Evolutionary conservation across 2,888 invertebrate genomes (phyloP), one percentile per base, ranked within the genome.

Genomic region (Diploptera punctata): DNA sequence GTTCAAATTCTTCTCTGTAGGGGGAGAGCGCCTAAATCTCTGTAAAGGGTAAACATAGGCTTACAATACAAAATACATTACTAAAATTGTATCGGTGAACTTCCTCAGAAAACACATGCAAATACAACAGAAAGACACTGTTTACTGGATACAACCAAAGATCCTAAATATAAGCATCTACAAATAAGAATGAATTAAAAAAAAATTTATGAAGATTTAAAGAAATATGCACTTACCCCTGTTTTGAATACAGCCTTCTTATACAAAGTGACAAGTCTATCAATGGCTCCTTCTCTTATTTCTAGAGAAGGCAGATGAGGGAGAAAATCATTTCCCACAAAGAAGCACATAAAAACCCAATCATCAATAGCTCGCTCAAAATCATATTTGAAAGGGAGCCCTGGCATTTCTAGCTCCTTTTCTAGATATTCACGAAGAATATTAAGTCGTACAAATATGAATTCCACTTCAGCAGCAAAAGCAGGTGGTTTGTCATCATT

Each of bases 311-410:
- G 99, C 76, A 99, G 86, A 86, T 99, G 99, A 0, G 99, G 99
- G 78, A 99, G 83, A 82, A 99, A 99, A 84, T 99, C 99, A 81
- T 99, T 99, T 62, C 99, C 99, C 68, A 99, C 98, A 84, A 99
- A 99, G 86, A 99, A 99, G 81, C 99, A 99, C 97, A 99, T 98
- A 80, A 91, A 91, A 4, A 93, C 99, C 99, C 99, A 99, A 84
- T 99, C 99, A 81, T 99, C 99, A 18, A 99, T 82, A 0, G 92
- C 97, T 71, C 99, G 85, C 79, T 99, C 99, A 82, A 99, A 95
- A 81, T 97, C 95, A 82, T 96, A 99, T 67, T 89, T 86, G 83
- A 99, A 99, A 3, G 98, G 97, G 47, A 99, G 87, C 82, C 94
- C 94, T 0, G 93, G 93, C 96, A 99, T 98, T 77, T 84, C 82